Percentiles rank a stretch among this genome's conserved stretches.
phyloP scores from a whole-genome alignment of 2,113 vertebrate species.

The Microcebus lehilahytsara region DNA sequence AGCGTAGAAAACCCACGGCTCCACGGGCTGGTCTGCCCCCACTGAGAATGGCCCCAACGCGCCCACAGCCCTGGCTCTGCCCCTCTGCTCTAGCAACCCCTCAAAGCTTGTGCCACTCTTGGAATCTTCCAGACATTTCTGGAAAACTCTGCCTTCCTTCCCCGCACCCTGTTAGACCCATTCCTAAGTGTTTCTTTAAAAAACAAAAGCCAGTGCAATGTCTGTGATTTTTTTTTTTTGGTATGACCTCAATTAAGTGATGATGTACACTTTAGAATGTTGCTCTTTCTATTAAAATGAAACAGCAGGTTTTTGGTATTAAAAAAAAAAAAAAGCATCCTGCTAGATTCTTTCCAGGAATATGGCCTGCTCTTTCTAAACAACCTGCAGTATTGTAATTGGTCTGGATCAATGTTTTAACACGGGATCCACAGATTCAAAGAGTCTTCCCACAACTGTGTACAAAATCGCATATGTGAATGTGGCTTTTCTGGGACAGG shows the following conservation, averaged over 20 bases:
- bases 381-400: not conserved
- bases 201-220: not conserved
- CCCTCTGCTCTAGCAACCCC: not conserved
- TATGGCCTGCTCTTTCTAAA: not conserved
- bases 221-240: not conserved
- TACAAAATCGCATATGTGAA: not conserved
- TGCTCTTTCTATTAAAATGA: not conserved
- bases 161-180: not conserved
- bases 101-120: no score
- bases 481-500: not conserved
- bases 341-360: not conserved
- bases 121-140: not conserved
- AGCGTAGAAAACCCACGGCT: not conserved
- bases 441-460: not conserved
- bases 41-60: accelerated
- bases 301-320: not conserved
- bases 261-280: accelerated
- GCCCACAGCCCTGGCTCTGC: no score
- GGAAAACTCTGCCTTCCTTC: not conserved
- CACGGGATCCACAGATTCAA: not conserved
- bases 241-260: not conserved
- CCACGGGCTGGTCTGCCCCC: no score
- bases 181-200: not conserved
- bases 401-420: not conserved
- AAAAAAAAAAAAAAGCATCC: not conserved